Conservation (phyloP, 2,113 vertebrate genomes). For the Ivindomyrus marchei region DNA sequence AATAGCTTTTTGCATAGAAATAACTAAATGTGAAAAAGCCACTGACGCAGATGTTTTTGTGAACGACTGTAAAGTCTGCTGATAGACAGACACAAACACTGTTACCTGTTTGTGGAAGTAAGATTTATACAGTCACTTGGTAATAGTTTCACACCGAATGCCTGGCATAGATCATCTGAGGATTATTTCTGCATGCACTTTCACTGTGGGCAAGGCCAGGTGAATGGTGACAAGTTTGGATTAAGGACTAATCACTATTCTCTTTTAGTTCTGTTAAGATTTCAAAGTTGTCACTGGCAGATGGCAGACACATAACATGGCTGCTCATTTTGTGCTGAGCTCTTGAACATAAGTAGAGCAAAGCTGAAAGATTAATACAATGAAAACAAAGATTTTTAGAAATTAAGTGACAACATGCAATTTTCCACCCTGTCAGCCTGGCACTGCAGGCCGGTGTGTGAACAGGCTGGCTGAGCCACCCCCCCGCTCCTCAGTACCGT, state of each 20-base stretch:
- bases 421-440: constrained; percentile 87
- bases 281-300: constrained; percentile 41
- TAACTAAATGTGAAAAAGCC: neutral
- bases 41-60: neutral
- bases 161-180: neutral
- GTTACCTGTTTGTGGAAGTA: neutral
- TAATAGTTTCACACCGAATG: neutral
- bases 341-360: constrained; percentile 85
- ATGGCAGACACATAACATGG: constrained; percentile 46
- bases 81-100: neutral
- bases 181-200: neutral
- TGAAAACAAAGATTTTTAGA: constrained; percentile 88
- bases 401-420: constrained; percentile 93
- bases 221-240: constrained; percentile 18
- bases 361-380: constrained; percentile 90
- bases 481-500: constrained; percentile 1
- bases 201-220: constrained; percentile 23
- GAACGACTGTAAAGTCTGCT: neutral
- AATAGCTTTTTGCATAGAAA: neutral
- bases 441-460: constrained; percentile 66
- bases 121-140: neutral
- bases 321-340: constrained; percentile 78
- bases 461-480: constrained; percentile 39
- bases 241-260: constrained; percentile 46
- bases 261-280: constrained; percentile 36